phyloP scores from a whole-genome alignment of 2,113 vertebrate genomes.

The Vombatus ursinus region DNA sequence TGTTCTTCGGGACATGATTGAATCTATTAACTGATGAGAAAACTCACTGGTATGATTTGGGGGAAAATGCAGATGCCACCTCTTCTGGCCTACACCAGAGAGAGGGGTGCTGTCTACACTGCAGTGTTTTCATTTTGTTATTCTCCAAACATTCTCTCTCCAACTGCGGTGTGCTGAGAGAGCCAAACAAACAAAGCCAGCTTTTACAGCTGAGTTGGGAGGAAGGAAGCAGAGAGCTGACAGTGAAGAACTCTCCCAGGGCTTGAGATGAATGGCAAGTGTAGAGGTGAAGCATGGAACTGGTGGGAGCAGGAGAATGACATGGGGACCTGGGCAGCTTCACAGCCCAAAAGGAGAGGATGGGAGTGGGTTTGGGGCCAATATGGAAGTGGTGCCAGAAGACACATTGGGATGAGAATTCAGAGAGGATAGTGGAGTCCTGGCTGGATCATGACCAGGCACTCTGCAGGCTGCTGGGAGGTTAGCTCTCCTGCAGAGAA shows the following conservation, averaged over 20 bases:
- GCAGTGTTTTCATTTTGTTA: constrained; percentile 1
- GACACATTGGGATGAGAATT: not conserved
- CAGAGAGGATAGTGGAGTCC: not conserved
- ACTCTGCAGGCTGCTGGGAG: not conserved
- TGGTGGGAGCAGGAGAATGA: not conserved
- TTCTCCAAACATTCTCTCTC: not conserved
- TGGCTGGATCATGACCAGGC: not conserved
- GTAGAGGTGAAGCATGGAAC: not conserved
- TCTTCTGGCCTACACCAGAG: not conserved
- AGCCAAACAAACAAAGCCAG: not conserved
- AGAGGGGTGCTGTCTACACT: not conserved
- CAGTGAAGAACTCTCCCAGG: not conserved
- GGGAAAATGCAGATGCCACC: constrained; percentile 11
- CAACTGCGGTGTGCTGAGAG: not conserved
- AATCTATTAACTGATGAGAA: constrained; percentile 9
- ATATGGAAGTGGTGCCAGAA: not conserved
- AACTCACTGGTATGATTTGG: constrained; percentile 27
- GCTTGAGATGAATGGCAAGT: not conserved
- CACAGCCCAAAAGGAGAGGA: not conserved
- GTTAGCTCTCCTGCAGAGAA: not conserved
- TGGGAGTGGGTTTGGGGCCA: not conserved
- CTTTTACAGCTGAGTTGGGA: not conserved
- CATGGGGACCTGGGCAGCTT: not conserved
- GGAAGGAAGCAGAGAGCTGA: not conserved
- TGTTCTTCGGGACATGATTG: constrained; percentile 19